Evolutionary conservation across 2,888 invertebrate genomes (phyloP).

Genomic region (Drosophila rubida): DNA sequence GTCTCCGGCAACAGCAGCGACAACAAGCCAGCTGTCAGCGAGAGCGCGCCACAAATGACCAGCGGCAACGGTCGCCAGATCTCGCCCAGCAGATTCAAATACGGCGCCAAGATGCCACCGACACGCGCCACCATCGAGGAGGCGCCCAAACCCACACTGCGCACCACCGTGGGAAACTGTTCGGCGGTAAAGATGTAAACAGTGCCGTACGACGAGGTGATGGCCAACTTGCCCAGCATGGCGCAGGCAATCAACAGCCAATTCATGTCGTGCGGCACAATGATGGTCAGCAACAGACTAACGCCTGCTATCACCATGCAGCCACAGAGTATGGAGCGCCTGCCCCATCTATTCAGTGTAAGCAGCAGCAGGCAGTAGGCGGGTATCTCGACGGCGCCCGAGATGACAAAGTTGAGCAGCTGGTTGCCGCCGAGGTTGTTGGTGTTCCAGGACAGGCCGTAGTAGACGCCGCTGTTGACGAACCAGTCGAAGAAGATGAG

Average conservation of each 20-base stretch:
- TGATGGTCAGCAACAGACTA: constrained; percentile 87
- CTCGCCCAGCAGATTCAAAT: constrained; percentile 89
- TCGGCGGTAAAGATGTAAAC: constrained; percentile 91
- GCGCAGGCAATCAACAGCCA: constrained; percentile 88
- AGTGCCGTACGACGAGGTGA: constrained; percentile 90
- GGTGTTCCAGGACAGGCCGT: constrained; percentile 91
- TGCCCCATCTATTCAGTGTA: constrained; percentile 90
- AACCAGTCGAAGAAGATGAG: constrained; percentile 92
- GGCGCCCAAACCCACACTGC: constrained; percentile 94
- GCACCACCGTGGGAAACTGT: constrained; percentile 90
- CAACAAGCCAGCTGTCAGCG: constrained; percentile 89
- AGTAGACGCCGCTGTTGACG: constrained; percentile 91
- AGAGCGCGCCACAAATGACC: constrained; percentile 90
- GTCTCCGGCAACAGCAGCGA: constrained; percentile 93
- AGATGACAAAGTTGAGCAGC: constrained; percentile 90
- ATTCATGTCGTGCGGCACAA: constrained; percentile 86
- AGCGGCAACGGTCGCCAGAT: constrained; percentile 89
- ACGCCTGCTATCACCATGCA: constrained; percentile 89
- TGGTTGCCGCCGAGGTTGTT: constrained; percentile 91
- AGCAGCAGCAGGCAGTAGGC: constrained; percentile 88
- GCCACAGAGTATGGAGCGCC: constrained; percentile 89
- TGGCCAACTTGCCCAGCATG: constrained; percentile 90
- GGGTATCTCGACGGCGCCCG: constrained; percentile 91
- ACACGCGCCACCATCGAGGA: constrained; percentile 94
- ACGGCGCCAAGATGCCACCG: constrained; percentile 90